Conservation (phyloP, 2,797 vertebrate genomes). For the Pseudocheirus occidentalis region DNA sequence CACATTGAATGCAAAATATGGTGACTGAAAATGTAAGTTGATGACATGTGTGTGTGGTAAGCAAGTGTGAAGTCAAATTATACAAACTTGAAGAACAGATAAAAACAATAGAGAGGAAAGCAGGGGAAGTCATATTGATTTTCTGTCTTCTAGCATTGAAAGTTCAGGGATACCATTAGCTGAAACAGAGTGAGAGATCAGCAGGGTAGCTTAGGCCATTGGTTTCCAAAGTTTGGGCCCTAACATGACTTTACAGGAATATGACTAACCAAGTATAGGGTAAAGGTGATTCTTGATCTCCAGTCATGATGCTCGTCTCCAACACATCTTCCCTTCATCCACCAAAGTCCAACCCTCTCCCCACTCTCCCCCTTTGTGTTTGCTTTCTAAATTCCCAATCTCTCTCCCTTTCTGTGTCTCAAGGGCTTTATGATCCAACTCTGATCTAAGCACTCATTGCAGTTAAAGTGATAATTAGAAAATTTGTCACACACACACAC, state of each 20-base stretch:
- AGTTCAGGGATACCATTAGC: not conserved
- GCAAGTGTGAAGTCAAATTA: not conserved
- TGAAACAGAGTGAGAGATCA: not conserved
- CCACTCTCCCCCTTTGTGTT: not conserved
- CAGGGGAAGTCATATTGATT: not conserved
- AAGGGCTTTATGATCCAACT: not conserved
- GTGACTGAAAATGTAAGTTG: not conserved
- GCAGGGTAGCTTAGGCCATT: not conserved
- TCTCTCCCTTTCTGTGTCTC: not conserved
- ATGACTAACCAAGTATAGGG: not conserved
- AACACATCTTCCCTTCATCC: not conserved
- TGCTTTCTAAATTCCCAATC: not conserved
- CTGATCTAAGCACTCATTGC: not conserved
- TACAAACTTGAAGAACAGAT: not conserved
- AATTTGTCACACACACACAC: not conserved
- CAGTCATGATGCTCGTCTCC: not conserved
- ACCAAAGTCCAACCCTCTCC: not conserved
- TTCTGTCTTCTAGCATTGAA: not conserved
- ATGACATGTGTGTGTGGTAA: not conserved
- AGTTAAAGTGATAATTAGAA: not conserved
- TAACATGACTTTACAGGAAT: not conserved
- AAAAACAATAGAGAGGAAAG: not conserved
- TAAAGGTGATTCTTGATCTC: not conserved
- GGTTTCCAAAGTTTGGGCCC: not conserved
- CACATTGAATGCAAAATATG: not conserved